A percentile compares a stretch with the other conserved stretches of the same genome.
Conservation (phyloP, 2,888 invertebrate species). For the Hylaea fasciaria region DNA sequence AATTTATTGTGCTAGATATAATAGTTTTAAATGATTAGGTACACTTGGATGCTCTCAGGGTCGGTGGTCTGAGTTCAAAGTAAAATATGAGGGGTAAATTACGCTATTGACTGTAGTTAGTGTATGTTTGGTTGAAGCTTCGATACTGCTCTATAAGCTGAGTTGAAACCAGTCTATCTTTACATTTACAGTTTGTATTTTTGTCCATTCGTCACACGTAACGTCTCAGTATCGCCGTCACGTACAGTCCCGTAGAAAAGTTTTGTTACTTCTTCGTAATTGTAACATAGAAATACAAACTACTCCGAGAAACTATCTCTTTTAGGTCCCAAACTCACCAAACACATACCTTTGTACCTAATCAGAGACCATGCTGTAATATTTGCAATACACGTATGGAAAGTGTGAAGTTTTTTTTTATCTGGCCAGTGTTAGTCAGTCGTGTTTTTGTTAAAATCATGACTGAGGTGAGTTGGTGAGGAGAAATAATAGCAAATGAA, state of each 20-base stretch:
- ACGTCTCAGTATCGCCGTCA: constrained; percentile 68
- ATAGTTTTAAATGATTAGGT: no score
- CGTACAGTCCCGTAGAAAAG: constrained; percentile 69
- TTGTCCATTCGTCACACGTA: constrained; percentile 78
- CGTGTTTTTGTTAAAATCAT: no score
- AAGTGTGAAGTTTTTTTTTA: background rate
- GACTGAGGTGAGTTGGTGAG: no score
- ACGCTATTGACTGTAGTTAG: background rate
- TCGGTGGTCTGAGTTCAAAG: background rate
- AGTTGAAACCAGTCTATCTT: constrained; percentile 36
- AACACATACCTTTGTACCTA: background rate
- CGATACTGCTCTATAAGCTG: constrained; percentile 39
- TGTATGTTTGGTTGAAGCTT: background rate
- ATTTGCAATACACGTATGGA: background rate
- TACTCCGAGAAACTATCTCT: constrained; percentile 38
- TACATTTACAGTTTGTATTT: constrained; percentile 44
- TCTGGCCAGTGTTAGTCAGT: no score
- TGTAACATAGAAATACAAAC: constrained; percentile 63
- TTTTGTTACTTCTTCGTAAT: constrained; percentile 74
- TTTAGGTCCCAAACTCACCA: constrained; percentile 1
- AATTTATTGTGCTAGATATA: no score
- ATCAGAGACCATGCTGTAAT: background rate
- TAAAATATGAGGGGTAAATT: no score
- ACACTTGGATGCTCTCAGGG: no score
- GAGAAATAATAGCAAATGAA: no score